Conservation (phyloP, 2,888 invertebrate genomes). For the Polia nebulosa region DNA sequence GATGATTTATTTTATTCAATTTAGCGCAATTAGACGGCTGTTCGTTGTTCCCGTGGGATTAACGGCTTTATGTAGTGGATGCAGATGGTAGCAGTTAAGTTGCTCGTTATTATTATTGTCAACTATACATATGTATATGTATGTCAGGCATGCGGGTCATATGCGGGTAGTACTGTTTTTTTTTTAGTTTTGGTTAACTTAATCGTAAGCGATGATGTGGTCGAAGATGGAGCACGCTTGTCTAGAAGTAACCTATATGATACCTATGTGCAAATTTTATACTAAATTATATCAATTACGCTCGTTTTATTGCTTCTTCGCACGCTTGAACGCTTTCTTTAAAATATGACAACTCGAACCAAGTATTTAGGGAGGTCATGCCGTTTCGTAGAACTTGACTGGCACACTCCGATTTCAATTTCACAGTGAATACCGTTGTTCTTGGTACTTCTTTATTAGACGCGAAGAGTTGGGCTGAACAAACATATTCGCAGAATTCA, state of each 20-base stretch:
- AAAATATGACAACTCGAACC: conserved; percentile 33
- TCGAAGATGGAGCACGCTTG: no score
- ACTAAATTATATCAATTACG: not conserved
- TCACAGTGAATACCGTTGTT: conserved; percentile 80
- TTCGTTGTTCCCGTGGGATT: conserved; percentile 51
- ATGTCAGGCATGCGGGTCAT: not conserved
- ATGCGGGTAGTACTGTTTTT: not conserved
- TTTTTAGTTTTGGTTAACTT: not conserved
- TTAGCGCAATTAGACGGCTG: conserved; percentile 51
- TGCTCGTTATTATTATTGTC: conserved; percentile 13
- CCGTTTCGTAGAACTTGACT: conserved; percentile 74
- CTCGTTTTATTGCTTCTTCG: not conserved
- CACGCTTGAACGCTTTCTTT: not conserved
- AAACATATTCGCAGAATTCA: conserved; percentile 76
- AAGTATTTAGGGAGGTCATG: conserved; percentile 72
- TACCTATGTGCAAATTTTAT: no score
- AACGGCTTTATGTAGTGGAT: conserved; percentile 39
- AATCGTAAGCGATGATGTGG: no score
- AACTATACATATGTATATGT: no score
- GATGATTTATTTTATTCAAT: conserved; percentile 65
- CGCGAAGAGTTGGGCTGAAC: conserved; percentile 68
- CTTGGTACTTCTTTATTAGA: conserved; percentile 79
- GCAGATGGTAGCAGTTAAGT: conserved; percentile 38
- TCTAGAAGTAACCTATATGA: no score
- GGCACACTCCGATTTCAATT: conserved; percentile 80